Percentiles rank a stretch among this genome's conserved stretches.
phyloP scores from a whole-genome alignment of 2,797 vertebrate genomes.

The Sarcophilus harrisii region DNA sequence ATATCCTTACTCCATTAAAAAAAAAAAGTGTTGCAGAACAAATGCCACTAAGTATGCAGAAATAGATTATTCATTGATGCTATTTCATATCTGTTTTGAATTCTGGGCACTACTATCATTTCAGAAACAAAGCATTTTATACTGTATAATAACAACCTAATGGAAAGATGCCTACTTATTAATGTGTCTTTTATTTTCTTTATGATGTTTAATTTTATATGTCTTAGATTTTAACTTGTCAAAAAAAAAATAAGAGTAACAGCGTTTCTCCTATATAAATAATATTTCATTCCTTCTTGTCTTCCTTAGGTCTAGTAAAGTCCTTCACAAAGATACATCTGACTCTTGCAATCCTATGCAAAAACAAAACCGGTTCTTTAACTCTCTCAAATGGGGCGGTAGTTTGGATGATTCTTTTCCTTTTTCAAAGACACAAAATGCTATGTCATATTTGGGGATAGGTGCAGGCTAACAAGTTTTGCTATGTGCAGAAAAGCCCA shows the following conservation, averaged over 20 bases:
- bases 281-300: neutral
- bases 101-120: constrained; percentile 28
- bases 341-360: constrained; percentile 21
- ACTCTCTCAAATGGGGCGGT: neutral
- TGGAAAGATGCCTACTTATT: constrained; percentile 59
- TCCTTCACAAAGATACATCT: constrained; percentile 24
- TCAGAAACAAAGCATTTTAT: constrained; percentile 23
- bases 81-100: constrained; percentile 11
- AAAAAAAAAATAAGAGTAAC: constrained; percentile 55
- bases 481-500: constrained; percentile 20
- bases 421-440: constrained; percentile 63
- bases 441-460: constrained; percentile 25
- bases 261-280: constrained; percentile 46
- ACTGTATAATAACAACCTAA: constrained; percentile 33
- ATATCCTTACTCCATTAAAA: neutral
- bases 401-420: constrained; percentile 26
- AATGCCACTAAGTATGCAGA: constrained; percentile 9
- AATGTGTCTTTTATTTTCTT: constrained; percentile 70
- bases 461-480: constrained; percentile 1
- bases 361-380: constrained; percentile 40
- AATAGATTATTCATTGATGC: constrained; percentile 28
- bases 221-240: constrained; percentile 71
- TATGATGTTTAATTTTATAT: constrained; percentile 74
- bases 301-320: constrained; percentile 21
- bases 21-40: constrained; percentile 30